Percentiles rank a stretch among this genome's conserved stretches.
These are phyloP conservation scores for Vulpes lagopus DNA, from an alignment of 2,113 vertebrate species.

Conservation along the genomic window DNA sequence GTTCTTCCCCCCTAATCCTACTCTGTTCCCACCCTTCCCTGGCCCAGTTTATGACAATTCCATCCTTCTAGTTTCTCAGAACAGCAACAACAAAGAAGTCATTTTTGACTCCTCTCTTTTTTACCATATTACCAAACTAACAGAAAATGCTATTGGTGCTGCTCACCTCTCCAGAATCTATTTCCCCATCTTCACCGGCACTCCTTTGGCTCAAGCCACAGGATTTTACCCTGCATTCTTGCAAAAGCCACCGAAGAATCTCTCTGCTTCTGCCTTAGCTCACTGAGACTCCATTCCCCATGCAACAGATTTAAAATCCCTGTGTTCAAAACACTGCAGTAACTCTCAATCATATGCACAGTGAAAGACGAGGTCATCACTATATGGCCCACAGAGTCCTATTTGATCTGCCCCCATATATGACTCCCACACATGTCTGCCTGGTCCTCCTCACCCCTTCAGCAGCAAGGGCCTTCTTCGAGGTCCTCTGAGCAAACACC, in stretches of 20 bases:
- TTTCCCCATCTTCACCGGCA: background rate
- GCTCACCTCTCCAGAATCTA: background rate
- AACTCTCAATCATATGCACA: background rate
- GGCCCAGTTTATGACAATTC: background rate
- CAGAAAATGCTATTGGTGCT: background rate
- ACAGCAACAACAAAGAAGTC: background rate
- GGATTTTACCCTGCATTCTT: background rate
- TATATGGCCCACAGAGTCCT: background rate
- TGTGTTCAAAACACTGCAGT: background rate
- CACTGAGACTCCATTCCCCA: background rate
- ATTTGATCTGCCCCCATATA: rapidly evolving
- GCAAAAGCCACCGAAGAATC: background rate
- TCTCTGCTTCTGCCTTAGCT: background rate
- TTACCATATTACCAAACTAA: background rate
- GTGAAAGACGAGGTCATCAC: background rate
- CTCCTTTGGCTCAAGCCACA: background rate
- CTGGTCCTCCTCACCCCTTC: background rate
- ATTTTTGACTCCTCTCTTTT: background rate
- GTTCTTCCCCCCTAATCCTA: background rate
- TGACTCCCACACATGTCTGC: background rate
- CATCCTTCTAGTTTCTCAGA: background rate
- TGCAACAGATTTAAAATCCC: background rate
- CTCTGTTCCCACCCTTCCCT: background rate
- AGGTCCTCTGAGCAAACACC: background rate
- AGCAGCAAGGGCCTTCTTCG: background rate